Evolutionary conservation across 2,113 vertebrate genomes (phyloP).

Genomic region (Hystrix cristata): DNA sequence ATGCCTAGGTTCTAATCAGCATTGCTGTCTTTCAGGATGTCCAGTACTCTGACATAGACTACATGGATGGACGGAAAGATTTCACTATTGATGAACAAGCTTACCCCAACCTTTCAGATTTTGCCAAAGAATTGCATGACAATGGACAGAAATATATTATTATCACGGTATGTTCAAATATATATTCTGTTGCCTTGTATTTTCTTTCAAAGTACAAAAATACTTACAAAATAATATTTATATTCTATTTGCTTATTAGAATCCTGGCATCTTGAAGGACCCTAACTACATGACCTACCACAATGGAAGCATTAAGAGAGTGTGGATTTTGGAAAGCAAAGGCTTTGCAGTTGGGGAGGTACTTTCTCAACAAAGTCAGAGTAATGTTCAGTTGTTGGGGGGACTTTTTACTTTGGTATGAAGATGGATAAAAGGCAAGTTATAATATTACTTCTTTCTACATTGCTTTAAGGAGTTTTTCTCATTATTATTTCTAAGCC

Average conservation of each 20-base stretch:
- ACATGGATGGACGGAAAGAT: slow-evolving; percentile 95
- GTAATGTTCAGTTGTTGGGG: neutral
- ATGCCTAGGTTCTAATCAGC: neutral
- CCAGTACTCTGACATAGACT: slow-evolving; percentile 97
- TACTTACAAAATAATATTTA: neutral
- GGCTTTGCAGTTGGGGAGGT: slow-evolving; percentile 92
- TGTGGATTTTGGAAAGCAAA: slow-evolving; percentile 91
- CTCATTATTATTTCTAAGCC: slow-evolving; percentile 34
- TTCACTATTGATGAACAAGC: slow-evolving; percentile 93
- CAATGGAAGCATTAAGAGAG: slow-evolving; percentile 85
- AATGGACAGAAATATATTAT: slow-evolving; percentile 93
- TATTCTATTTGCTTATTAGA: slow-evolving; percentile 85
- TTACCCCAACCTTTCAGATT: slow-evolving; percentile 89
- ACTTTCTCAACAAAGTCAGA: slow-evolving; percentile 40
- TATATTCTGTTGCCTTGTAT: neutral
- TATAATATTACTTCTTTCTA: neutral
- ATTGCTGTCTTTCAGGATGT: slow-evolving; percentile 90
- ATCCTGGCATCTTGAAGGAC: slow-evolving; percentile 91
- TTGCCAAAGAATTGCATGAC: slow-evolving; percentile 90
- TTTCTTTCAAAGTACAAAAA: neutral
- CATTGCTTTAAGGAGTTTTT: neutral
- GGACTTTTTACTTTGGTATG: neutral
- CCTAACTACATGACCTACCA: slow-evolving; percentile 86
- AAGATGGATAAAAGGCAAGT: neutral
- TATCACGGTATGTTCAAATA: slow-evolving; percentile 90